These are phyloP conservation scores for Aptenodytes patagonicus DNA, from an alignment of 2,113 vertebrate species.

Conservation along the genomic window DNA sequence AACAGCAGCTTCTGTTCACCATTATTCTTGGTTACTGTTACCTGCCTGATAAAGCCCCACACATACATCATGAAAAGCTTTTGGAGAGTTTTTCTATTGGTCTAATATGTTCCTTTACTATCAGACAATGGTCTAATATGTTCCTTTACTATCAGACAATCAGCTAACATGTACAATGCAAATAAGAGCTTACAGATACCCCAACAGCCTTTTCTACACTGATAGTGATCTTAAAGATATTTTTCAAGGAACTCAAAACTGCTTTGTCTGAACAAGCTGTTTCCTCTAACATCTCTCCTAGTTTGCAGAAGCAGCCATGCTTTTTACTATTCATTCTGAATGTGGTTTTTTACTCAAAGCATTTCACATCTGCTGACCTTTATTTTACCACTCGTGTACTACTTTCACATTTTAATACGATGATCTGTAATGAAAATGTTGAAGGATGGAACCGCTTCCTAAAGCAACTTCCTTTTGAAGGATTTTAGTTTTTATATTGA, in stretches of 20 bases:
- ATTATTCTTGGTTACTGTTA: not conserved
- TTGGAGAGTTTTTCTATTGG: not conserved
- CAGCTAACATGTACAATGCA: constrained; percentile 15
- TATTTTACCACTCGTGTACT: not conserved
- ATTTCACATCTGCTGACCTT: constrained; percentile 29
- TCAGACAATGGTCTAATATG: not conserved
- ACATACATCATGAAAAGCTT: not conserved
- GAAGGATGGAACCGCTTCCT: constrained; percentile 5
- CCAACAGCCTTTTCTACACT: not conserved
- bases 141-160: not conserved
- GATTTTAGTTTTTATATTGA: constrained; percentile 6
- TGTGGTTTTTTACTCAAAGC: constrained; percentile 19
- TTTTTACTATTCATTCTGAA: constrained; percentile 1
- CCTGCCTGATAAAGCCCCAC: not conserved
- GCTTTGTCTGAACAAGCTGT: constrained; percentile 6
- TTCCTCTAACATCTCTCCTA: not conserved
- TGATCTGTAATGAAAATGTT: not conserved
- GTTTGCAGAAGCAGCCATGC: not conserved
- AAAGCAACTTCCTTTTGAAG: not conserved
- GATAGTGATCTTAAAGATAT: not conserved
- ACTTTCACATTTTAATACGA: not conserved
- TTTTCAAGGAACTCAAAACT: constrained; percentile 1
- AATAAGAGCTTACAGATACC: not conserved
- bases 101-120: not conserved
- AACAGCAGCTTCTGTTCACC: not conserved